These are phyloP conservation scores for Coelinius sp. DNA, from an alignment of 2,888 invertebrate species.

Conservation along the genomic window DNA sequence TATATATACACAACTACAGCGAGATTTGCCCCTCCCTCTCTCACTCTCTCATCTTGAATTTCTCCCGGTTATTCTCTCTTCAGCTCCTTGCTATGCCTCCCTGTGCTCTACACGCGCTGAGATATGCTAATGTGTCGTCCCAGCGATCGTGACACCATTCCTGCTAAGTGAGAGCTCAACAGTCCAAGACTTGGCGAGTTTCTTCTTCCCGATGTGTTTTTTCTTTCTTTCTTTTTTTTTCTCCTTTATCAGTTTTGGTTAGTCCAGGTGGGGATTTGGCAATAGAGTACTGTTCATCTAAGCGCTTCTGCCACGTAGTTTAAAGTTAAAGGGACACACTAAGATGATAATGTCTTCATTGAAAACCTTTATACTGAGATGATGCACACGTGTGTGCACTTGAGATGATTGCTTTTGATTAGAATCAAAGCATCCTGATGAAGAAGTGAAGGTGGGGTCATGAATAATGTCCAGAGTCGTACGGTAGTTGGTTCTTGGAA, in stretches of 20 bases:
- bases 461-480: constrained; percentile 37
- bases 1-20: neutral
- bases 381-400: constrained; percentile 23
- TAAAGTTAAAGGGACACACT: constrained; percentile 2
- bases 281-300: constrained; percentile 16
- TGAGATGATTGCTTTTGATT: constrained; percentile 16
- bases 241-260: constrained; percentile 10
- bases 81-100: constrained; percentile 36
- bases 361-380: neutral
- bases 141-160: constrained; percentile 68
- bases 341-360: constrained; percentile 24
- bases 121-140: constrained; percentile 68
- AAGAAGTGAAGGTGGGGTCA: constrained; percentile 32
- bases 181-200: constrained; percentile 52
- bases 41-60: constrained; percentile 22
- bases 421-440: constrained; percentile 21
- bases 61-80: constrained; percentile 9
- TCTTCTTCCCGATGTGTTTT: constrained; percentile 43
- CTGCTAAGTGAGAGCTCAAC: constrained; percentile 70
- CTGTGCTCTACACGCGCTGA: constrained; percentile 60
- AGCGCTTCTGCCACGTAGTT: neutral
- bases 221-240: constrained; percentile 18
- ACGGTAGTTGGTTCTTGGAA: constrained; percentile 28
- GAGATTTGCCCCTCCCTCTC: constrained; percentile 3
- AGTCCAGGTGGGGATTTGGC: constrained; percentile 28